phyloP scores from a whole-genome alignment of 2,888 invertebrate species.

The Alviniconcha strummeri region DNA sequence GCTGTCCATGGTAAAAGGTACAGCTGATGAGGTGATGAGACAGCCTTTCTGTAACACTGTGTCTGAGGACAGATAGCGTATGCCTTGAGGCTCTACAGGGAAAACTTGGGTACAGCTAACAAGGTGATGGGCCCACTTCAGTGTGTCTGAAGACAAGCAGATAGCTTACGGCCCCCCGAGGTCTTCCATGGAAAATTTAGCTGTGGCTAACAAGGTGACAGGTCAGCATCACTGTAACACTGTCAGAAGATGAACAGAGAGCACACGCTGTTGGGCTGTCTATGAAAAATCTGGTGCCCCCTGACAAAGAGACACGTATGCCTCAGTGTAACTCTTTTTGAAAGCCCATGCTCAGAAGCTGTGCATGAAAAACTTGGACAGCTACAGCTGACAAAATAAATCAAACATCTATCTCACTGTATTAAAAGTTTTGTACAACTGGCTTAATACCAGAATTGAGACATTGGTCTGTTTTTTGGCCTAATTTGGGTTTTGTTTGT shows the following conservation, averaged over 20 bases:
- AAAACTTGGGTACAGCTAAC: slow-evolving; percentile 34
- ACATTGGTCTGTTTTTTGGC: not conserved
- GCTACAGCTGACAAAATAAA: too few species aligned
- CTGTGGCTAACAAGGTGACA: not conserved
- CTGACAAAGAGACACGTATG: not conserved
- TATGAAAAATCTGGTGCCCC: slow-evolving; percentile 39
- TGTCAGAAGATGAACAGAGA: slow-evolving; percentile 99
- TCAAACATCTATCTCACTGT: too few species aligned
- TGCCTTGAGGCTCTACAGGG: slow-evolving; percentile 97
- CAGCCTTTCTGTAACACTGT: slow-evolving; percentile 82
- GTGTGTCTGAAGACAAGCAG: slow-evolving; percentile 99
- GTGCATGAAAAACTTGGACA: slow-evolving; percentile 78
- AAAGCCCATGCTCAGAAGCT: slow-evolving; percentile 99
- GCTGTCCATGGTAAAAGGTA: slow-evolving; percentile 82
- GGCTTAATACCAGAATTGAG: too few species aligned
- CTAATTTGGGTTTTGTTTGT: not conserved
- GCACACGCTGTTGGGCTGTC: slow-evolving; percentile 97
- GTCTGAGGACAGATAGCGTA: slow-evolving; percentile 99
- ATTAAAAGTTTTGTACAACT: too few species aligned
- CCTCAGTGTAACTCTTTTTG: slow-evolving; percentile 86
- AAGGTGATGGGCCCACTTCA: slow-evolving; percentile 57
- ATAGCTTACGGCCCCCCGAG: slow-evolving; percentile 97
- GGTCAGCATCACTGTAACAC: slow-evolving; percentile 79
- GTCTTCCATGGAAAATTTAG: slow-evolving; percentile 82
- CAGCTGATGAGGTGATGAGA: not conserved